Evolutionary conservation across 2,797 vertebrate species (phyloP).

Genomic region (Nyctalus aviator): DNA sequence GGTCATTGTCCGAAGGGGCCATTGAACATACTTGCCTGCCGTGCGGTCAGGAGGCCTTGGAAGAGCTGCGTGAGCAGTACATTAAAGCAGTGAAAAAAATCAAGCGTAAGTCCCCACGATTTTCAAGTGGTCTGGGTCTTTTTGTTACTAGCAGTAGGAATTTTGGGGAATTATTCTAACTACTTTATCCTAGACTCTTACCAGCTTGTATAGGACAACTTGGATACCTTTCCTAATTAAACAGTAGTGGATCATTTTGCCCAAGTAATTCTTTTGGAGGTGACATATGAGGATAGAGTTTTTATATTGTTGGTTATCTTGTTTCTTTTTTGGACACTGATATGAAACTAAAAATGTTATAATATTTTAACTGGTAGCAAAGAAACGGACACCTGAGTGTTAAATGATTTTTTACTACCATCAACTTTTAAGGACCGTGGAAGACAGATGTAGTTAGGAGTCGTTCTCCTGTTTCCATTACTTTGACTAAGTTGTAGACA

Average conservation of each 20-base stretch:
- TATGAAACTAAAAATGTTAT: conserved; percentile 23
- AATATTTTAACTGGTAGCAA: neutral
- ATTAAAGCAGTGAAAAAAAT: conserved; percentile 95
- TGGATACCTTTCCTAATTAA: neutral
- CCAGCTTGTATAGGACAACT: neutral
- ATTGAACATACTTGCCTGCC: conserved; percentile 80
- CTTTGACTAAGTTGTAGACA: neutral
- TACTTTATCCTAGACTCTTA: conserved; percentile 15
- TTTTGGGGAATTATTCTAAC: conserved; percentile 21
- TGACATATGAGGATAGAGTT: neutral
- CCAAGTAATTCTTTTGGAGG: neutral
- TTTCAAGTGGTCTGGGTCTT: neutral
- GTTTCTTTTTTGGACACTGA: neutral
- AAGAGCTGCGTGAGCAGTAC: conserved; percentile 96
- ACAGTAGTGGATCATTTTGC: neutral
- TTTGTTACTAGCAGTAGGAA: neutral
- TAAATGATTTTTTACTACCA: neutral
- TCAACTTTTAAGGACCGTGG: neutral
- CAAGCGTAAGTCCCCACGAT: conserved; percentile 89
- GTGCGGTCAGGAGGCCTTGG: conserved; percentile 90
- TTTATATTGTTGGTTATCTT: conserved; percentile 30
- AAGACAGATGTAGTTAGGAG: neutral
- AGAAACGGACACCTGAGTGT: neutral
- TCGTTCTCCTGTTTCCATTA: conserved; percentile 1
- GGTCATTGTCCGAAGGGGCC: conserved; percentile 82